A percentile compares a stretch with the other conserved stretches of the same genome.
Evolutionary conservation across 1,140 invertebrate genomes (phyloP).

Genomic region (Eriosoma lanigerum): DNA sequence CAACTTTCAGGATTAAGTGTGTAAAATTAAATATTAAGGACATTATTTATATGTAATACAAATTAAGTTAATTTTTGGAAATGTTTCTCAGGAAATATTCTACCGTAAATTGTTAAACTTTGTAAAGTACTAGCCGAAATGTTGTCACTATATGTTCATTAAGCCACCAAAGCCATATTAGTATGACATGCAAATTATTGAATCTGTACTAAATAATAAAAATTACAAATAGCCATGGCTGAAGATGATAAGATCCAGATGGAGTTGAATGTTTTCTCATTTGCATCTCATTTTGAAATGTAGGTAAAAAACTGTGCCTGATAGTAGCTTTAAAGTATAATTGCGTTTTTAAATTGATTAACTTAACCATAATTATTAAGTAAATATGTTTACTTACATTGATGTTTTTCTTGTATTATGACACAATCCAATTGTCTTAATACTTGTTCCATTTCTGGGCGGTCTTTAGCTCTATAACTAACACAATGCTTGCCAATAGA

Average conservation of each 20-base stretch:
- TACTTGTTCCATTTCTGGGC: conserved; percentile 69
- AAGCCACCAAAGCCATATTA: background rate
- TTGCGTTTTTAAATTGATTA: background rate
- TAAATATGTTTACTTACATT: conserved; percentile 18
- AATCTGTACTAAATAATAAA: background rate
- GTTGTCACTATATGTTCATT: too few species aligned
- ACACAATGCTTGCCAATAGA: conserved; percentile 66
- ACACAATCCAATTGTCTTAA: conserved; percentile 59
- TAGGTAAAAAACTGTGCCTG: conserved; percentile 24
- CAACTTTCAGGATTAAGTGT: too few species aligned
- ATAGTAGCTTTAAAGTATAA: conserved; percentile 28
- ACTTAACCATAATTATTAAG: background rate
- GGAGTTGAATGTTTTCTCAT: conserved; percentile 34
- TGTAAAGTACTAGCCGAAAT: too few species aligned
- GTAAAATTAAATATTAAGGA: too few species aligned
- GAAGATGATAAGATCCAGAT: conserved; percentile 32
- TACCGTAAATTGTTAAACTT: too few species aligned
- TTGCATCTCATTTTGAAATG: conserved; percentile 35
- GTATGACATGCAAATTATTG: conserved; percentile 16
- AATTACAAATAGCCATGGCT: conserved; percentile 44
- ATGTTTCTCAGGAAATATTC: too few species aligned
- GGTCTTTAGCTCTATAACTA: conserved; percentile 61
- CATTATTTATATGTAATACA: too few species aligned
- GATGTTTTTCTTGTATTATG: conserved; percentile 30
- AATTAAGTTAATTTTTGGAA: too few species aligned